These are phyloP conservation scores for Calypte anna DNA, from an alignment of 2,113 vertebrate genomes.

Conservation along the genomic window DNA sequence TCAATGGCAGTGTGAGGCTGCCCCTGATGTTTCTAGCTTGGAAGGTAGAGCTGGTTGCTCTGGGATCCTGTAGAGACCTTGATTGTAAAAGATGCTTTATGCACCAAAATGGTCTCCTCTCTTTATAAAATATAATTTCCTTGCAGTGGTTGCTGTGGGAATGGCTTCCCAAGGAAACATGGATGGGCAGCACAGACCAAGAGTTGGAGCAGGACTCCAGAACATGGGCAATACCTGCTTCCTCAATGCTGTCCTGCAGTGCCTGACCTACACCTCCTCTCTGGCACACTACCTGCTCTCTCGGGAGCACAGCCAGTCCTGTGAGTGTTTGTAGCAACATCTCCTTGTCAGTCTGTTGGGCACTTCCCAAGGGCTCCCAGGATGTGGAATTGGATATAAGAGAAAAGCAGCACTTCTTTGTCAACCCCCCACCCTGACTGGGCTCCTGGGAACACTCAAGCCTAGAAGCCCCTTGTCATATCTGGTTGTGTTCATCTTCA, in stretches of 20 bases:
- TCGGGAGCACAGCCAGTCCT: conserved; percentile 88
- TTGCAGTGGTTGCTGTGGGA: conserved; percentile 78
- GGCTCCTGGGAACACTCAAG: too few relatives aligned
- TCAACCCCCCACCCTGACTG: too few relatives aligned
- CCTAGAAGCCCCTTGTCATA: not conserved
- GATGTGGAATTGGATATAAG: too few relatives aligned
- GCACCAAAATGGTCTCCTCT: not conserved
- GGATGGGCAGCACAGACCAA: conserved; percentile 86
- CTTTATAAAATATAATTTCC: not conserved
- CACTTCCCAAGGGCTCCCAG: too few relatives aligned
- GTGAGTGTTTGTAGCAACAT: conserved; percentile 66
- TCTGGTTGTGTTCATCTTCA: not conserved
- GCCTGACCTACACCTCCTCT: conserved; percentile 89
- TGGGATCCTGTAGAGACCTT: too few relatives aligned
- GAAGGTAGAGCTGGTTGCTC: not conserved
- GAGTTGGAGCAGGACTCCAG: conserved; percentile 89
- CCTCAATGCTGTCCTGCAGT: conserved; percentile 90
- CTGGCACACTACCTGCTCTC: conserved; percentile 92
- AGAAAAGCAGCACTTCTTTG: too few relatives aligned
- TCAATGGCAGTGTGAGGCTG: too few relatives aligned
- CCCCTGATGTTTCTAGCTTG: not conserved
- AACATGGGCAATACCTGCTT: conserved; percentile 93
- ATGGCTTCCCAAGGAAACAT: conserved; percentile 85
- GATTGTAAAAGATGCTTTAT: not conserved
- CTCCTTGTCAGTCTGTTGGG: not conserved